Conservation (phyloP, 1,140 invertebrate genomes). For the Himalopsyche phryganea region DNA sequence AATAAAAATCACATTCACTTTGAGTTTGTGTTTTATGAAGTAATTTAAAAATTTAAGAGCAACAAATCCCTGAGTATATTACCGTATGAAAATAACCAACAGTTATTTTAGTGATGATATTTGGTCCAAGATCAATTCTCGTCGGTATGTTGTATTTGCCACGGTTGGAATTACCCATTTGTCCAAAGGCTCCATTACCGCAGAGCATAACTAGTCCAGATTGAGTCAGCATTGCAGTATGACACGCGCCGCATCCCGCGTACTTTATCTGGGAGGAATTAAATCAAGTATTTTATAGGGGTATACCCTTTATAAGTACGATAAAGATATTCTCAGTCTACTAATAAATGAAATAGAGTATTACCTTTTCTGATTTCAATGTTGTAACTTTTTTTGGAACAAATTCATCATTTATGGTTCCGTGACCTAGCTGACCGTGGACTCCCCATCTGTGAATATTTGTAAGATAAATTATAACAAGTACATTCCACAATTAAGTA, state of each 20-base stretch:
- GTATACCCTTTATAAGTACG: no score
- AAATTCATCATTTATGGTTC: slow-evolving; percentile 59
- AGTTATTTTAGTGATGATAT: slow-evolving; percentile 14
- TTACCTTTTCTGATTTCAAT: slow-evolving; percentile 24
- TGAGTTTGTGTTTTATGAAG: no score
- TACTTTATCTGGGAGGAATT: slow-evolving; percentile 21
- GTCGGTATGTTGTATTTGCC: slow-evolving; percentile 23
- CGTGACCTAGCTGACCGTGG: slow-evolving; percentile 75
- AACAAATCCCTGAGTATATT: neutral
- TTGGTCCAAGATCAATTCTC: slow-evolving; percentile 23
- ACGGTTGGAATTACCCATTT: slow-evolving; percentile 24
- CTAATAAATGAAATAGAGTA: no score
- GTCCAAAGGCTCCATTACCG: slow-evolving; percentile 29
- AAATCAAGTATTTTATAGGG: no score
- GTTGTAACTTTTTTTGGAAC: slow-evolving; percentile 48
- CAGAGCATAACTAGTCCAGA: slow-evolving; percentile 21
- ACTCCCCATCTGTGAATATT: slow-evolving; percentile 70
- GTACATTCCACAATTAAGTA: no score
- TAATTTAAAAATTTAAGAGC: no score
- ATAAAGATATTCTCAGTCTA: no score
- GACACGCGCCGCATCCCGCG: slow-evolving; percentile 29
- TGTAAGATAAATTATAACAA: no score
- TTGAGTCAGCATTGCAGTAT: slow-evolving; percentile 27
- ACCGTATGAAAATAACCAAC: slow-evolving; percentile 33
- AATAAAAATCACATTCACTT: neutral